These are phyloP conservation scores for Philereme transversata DNA, from an alignment of 2,888 invertebrate species.

Conservation along the genomic window DNA sequence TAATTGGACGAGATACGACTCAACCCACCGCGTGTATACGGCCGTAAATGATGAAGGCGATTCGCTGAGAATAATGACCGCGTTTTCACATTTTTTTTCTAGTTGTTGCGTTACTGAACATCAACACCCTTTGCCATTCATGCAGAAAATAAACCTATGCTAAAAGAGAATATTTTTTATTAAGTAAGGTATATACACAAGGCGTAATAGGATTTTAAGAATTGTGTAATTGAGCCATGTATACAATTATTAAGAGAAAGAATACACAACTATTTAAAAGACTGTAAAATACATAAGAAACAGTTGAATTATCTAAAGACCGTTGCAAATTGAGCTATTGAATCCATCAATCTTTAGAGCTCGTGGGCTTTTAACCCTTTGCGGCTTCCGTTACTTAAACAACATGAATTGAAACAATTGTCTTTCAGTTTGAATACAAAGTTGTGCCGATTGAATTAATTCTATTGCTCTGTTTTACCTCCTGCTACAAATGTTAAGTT, in stretches of 20 bases:
- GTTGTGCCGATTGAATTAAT: slow-evolving; percentile 80
- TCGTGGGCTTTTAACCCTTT: slow-evolving; percentile 62
- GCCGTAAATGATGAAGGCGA: slow-evolving; percentile 7
- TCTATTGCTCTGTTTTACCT: slow-evolving; percentile 75
- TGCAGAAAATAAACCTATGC: not conserved
- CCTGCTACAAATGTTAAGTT: slow-evolving; percentile 72
- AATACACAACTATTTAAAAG: too few species aligned
- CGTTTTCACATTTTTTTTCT: slow-evolving; percentile 18
- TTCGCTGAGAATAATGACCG: slow-evolving; percentile 10
- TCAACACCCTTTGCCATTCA: slow-evolving; percentile 6
- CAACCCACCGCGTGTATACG: slow-evolving; percentile 28
- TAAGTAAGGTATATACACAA: not conserved
- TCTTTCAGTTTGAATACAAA: slow-evolving; percentile 73
- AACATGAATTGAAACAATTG: slow-evolving; percentile 72
- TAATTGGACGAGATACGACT: slow-evolving; percentile 62
- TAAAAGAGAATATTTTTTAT: not conserved
- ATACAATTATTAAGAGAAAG: too few species aligned
- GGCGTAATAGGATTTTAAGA: slow-evolving; percentile 3
- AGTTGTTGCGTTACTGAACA: not conserved
- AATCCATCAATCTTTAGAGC: slow-evolving; percentile 58
- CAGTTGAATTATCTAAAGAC: too few species aligned
- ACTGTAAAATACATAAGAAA: too few species aligned
- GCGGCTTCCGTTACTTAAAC: slow-evolving; percentile 67
- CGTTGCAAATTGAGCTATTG: slow-evolving; percentile 16
- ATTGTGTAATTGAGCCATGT: not conserved